Percentiles rank a stretch among this genome's conserved stretches.
Conservation (phyloP, 1,140 invertebrate species). For the Piezodorus guildinii region DNA sequence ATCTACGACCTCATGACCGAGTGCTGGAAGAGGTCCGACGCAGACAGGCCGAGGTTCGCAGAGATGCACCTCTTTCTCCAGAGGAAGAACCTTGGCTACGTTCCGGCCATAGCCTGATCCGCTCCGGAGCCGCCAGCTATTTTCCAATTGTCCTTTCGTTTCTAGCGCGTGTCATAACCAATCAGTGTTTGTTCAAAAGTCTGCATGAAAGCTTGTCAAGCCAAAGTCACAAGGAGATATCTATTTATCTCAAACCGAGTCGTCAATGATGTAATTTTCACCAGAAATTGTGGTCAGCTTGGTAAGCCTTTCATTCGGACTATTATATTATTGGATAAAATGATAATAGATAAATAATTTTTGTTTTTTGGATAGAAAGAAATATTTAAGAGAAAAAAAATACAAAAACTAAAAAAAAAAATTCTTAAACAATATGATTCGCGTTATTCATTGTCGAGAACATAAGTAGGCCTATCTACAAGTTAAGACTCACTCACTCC, state of each 20-base stretch:
- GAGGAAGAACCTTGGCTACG: constrained; percentile 47
- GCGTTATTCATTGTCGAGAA: constrained; percentile 1
- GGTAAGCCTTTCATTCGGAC: too few relatives aligned
- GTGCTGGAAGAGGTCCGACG: constrained; percentile 57
- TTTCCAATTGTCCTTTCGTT: too few relatives aligned
- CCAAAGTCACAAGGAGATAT: too few relatives aligned
- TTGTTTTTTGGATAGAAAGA: neutral
- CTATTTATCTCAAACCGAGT: too few relatives aligned
- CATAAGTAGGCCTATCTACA: constrained; percentile 29
- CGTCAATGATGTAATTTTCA: too few relatives aligned
- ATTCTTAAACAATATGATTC: constrained; percentile 2
- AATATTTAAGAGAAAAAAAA: too few relatives aligned
- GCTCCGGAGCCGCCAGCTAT: too few relatives aligned
- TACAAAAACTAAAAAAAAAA: neutral
- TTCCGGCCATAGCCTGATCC: constrained; percentile 26
- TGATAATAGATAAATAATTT: constrained; percentile 1
- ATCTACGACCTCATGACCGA: constrained; percentile 63
- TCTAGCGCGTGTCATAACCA: too few relatives aligned
- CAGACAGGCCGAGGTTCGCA: constrained; percentile 55
- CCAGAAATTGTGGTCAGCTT: too few relatives aligned
- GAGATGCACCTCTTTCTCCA: constrained; percentile 64
- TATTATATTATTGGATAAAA: neutral
- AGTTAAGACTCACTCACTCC: constrained; percentile 29
- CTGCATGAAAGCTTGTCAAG: too few relatives aligned
- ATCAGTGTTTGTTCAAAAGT: too few relatives aligned